Percentiles rank a stretch among this genome's conserved stretches.
Conservation (phyloP, 2,113 vertebrate genomes). For the Alosa alosa region DNA sequence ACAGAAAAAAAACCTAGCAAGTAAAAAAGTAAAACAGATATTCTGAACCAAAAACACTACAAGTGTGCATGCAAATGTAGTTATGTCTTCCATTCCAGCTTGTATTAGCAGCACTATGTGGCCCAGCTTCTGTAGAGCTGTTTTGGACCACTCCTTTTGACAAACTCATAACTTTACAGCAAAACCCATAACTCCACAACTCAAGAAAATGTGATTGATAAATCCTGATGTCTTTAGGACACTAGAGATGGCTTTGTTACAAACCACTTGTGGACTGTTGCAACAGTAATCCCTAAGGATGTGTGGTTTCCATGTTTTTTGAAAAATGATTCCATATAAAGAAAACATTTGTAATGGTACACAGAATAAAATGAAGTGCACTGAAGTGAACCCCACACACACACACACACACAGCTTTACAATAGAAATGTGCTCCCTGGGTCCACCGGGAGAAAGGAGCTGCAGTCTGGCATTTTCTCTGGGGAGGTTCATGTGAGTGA, state of each 20-base stretch:
- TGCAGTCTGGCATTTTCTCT: neutral
- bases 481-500: neutral
- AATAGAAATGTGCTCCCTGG: neutral
- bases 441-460: neutral
- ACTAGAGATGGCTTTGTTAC: too few relatives aligned
- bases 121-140: too few relatives aligned
- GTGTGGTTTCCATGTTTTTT: neutral
- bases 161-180: neutral
- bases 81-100: neutral
- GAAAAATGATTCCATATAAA: neutral
- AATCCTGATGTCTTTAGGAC: too few relatives aligned
- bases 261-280: neutral
- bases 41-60: neutral
- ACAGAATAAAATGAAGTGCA: conserved; percentile 36
- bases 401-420: neutral
- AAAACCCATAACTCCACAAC: neutral
- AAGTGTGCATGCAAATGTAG: neutral
- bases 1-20: neutral
- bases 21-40: neutral
- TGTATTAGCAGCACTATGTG: too few relatives aligned
- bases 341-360: conserved; percentile 38
- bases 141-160: neutral
- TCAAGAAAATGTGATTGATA: neutral
- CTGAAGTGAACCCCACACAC: neutral
- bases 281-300: neutral